phyloP scores from a whole-genome alignment of 2,797 vertebrate genomes.

The Acrossocheilus fasciatus region DNA sequence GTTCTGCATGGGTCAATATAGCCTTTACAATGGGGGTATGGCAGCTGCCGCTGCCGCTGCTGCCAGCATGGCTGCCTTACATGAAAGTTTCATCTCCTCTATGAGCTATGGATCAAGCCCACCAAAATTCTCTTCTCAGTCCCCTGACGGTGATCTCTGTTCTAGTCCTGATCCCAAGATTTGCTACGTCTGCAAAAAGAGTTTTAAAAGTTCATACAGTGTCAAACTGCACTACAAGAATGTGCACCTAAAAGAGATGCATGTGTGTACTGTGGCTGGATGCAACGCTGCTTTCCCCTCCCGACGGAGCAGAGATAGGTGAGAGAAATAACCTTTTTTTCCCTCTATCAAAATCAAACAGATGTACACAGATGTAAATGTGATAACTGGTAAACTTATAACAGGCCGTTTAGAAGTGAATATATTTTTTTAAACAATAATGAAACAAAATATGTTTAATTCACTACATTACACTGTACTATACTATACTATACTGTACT shows the following conservation, averaged over 20 bases:
- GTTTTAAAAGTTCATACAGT: conserved; percentile 99
- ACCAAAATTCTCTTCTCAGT: conserved; percentile 89
- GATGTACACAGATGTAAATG: not conserved
- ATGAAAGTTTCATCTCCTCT: conserved; percentile 94
- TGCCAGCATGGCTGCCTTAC: conserved; percentile 96
- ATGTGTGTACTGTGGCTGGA: conserved; percentile 97
- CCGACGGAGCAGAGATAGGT: conserved; percentile 99
- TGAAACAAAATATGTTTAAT: not conserved
- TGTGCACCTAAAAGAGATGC: conserved; percentile 99
- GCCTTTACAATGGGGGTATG: conserved; percentile 92
- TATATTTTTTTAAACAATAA: conserved; percentile 6
- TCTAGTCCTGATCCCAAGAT: conserved; percentile 98
- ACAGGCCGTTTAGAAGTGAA: not conserved
- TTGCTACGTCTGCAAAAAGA: conserved; percentile 99
- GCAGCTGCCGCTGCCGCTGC: conserved; percentile 87
- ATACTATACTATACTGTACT: not conserved
- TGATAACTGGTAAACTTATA: not conserved
- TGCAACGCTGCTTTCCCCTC: conserved; percentile 99
- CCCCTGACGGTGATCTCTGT: conserved; percentile 93
- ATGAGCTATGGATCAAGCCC: conserved; percentile 94
- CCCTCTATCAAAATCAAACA: conserved; percentile 25
- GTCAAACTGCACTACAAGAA: conserved; percentile 99
- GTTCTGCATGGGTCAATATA: conserved; percentile 99
- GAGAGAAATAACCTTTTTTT: conserved; percentile 72
- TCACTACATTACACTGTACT: not conserved